Evolutionary conservation across 1,140 invertebrate genomes (phyloP).

Genomic region (Sycophaga agraensis): DNA sequence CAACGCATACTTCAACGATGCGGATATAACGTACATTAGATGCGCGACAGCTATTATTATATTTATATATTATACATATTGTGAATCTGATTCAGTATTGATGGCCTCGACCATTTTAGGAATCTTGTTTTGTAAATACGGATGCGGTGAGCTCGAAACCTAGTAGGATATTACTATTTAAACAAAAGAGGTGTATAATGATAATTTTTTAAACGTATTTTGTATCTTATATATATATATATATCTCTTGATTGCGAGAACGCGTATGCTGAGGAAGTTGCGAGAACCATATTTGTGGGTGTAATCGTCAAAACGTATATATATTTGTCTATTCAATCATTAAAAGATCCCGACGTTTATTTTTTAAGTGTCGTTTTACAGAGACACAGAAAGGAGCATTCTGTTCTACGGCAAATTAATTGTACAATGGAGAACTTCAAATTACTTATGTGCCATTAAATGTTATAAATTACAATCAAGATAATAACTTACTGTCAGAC

Average conservation of each 20-base stretch:
- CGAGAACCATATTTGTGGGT: not conserved
- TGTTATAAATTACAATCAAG: conserved; percentile 39
- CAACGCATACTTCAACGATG: too few species aligned
- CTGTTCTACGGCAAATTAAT: not conserved
- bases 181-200: conserved; percentile 19
- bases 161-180: conserved; percentile 26
- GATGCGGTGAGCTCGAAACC: conserved; percentile 16
- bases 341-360: conserved; percentile 13
- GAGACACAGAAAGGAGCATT: conserved; percentile 15
- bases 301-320: conserved; percentile 3
- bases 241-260: conserved; percentile 31
- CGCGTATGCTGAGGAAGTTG: too few species aligned
- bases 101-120: conserved; percentile 27
- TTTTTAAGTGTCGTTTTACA: conserved; percentile 22
- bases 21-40: too few species aligned
- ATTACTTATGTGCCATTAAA: conserved; percentile 50
- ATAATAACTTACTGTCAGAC: conserved; percentile 20
- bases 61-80: not conserved
- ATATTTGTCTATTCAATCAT: conserved; percentile 14
- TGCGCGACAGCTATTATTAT: too few species aligned
- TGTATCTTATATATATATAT: conserved; percentile 37
- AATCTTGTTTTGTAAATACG: conserved; percentile 36
- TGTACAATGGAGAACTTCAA: conserved; percentile 20
- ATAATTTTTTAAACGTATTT: conserved; percentile 35
- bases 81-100: conserved; percentile 30